A percentile compares a stretch with the other conserved stretches of the same genome.
Evolutionary conservation across 2,888 invertebrate genomes (phyloP).

Genomic region (Oxyteleia sp.): DNA sequence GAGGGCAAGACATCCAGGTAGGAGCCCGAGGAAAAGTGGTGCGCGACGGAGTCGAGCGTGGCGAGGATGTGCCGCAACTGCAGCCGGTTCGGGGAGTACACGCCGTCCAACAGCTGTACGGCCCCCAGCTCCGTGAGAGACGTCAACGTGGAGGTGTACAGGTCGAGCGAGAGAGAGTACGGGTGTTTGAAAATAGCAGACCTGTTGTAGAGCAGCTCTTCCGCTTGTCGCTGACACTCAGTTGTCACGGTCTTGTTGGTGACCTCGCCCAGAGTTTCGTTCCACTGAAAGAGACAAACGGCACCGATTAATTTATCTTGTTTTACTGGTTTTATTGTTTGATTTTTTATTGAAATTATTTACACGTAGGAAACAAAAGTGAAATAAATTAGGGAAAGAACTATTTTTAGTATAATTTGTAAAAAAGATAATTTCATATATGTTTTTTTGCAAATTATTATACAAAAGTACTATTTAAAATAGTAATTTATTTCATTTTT

Average conservation of each 20-base stretch:
- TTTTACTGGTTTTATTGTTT: too few relatives aligned
- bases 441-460: too few relatives aligned
- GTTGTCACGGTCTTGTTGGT: conserved; percentile 89
- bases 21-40: conserved; percentile 77
- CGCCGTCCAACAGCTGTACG: conserved; percentile 71
- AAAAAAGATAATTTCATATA: too few relatives aligned
- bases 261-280: conserved; percentile 75
- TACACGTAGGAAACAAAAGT: too few relatives aligned
- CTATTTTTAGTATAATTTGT: too few relatives aligned
- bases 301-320: too few relatives aligned
- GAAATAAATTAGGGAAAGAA: too few relatives aligned
- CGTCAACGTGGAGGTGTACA: conserved; percentile 82
- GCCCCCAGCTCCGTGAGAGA: conserved; percentile 80
- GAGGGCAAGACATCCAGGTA: conserved; percentile 78
- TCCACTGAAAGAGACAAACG: conserved; percentile 79
- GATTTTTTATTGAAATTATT: too few relatives aligned
- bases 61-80: conserved; percentile 76
- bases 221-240: conserved; percentile 89
- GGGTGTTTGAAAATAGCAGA: conserved; percentile 89
- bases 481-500: too few relatives aligned
- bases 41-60: conserved; percentile 78
- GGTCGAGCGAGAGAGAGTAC: conserved; percentile 92
- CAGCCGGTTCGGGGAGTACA: conserved; percentile 78
- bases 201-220: conserved; percentile 87
- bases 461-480: too few relatives aligned